These are phyloP conservation scores for Otolemur crassicaudatus DNA, from an alignment of 2,797 vertebrate genomes.

Conservation along the genomic window DNA sequence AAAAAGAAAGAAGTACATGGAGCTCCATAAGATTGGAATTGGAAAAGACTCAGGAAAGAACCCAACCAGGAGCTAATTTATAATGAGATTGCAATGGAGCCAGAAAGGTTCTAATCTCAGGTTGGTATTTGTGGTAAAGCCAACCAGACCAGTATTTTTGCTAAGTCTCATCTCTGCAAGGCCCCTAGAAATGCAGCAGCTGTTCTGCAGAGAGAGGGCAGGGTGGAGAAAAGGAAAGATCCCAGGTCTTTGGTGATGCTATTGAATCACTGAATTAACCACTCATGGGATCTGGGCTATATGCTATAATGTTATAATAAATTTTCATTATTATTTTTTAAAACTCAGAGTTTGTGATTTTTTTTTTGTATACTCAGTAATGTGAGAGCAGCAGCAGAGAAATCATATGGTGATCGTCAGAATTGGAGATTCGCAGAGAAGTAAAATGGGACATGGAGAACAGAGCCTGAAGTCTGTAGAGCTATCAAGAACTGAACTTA, in stretches of 20 bases:
- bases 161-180: neutral
- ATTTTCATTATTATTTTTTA: constrained; percentile 15
- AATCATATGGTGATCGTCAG: neutral
- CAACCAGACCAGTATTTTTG: neutral
- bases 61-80: neutral
- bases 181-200: neutral
- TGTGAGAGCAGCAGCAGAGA: neutral
- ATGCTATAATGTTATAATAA: constrained; percentile 9
- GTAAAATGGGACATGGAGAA: neutral
- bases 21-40: neutral
- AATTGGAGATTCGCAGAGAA: neutral
- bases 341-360: neutral
- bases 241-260: neutral
- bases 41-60: neutral
- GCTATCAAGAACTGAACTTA: neutral
- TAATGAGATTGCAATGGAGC: neutral
- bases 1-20: neutral
- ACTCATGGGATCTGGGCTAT: neutral
- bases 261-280: neutral
- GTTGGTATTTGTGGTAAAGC: neutral
- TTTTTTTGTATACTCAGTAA: neutral
- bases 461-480: neutral
- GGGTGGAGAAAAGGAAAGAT: neutral
- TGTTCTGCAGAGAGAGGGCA: neutral
- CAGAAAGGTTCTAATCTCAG: neutral